Base-by-base conservation (phyloP, 2,113 vertebrate genomes). In the Gymnobelideus leadbeateri region DNA sequence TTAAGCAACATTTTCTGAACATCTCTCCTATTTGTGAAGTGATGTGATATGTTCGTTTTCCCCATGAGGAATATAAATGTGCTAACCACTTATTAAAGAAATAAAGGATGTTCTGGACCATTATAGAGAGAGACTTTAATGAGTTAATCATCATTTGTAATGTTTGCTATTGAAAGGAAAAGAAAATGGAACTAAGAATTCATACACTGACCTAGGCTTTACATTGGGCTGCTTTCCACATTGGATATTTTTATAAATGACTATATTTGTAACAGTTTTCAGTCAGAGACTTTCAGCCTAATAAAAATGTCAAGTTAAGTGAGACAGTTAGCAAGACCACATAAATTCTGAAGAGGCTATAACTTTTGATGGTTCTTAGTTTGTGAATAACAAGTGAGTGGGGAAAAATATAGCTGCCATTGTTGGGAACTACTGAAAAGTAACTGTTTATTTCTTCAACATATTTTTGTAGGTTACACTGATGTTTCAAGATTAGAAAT, bases 301-400 rank as follows among this genome's bases (percentile, higher is more conserved):
- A 97, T 97, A 96, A 97, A 98, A 98, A 93, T 95, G 97, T 96
- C 96, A 97, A 96, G 96, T 96, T 97, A 92, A 97, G 98, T 96
- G 95, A 96, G 92, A 91, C 96, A 94, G 51, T 97, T 97, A 7
- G 5, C 90, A 95, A 98, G 92, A 97, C 93, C 95, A 97, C 91
- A 95, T 98, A 95, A 96, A 98, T 92, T 89, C 93, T 92, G 94
- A 97, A 97, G 94, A 96, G 95, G 92, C 94, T 97, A 49, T 94
- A 92, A 94, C 91, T 95, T 96, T 94, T 95, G 96, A 55, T 95
- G 96, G 92, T 95, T 97, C 14, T 94, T 91, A 95, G 93, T 97
- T 94, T 95, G 54, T 54, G 26, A 97, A 96, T 96, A 94, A 68
- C 96, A 96, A 91, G 94, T 90, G 51, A 14, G 31, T n/a, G 92